Evolutionary conservation across 2,797 vertebrate species (phyloP).

Genomic region (Alfaro cultratus): DNA sequence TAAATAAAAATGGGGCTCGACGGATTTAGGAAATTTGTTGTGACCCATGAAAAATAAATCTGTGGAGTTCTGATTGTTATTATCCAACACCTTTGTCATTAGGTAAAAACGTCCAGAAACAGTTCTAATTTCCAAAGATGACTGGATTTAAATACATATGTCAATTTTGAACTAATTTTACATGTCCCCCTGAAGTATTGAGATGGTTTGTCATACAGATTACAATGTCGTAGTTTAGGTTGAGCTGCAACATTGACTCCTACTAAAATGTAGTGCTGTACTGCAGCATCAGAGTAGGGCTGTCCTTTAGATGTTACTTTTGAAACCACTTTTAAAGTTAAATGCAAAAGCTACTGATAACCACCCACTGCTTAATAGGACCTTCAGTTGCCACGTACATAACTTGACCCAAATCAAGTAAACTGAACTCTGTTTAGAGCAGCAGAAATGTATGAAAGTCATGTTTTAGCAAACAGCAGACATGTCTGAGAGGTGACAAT

Average conservation of each 20-base stretch:
- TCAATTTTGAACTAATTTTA: slow-evolving; percentile 2
- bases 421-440: slow-evolving; percentile 7
- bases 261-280: background rate
- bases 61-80: background rate
- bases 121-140: background rate
- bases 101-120: background rate
- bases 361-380: background rate
- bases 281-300: background rate
- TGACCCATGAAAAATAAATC: background rate
- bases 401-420: background rate
- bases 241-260: background rate
- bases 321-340: slow-evolving; percentile 2
- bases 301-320: background rate
- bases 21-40: background rate
- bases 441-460: slow-evolving; percentile 6
- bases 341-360: slow-evolving; percentile 10
- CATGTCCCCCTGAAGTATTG: background rate
- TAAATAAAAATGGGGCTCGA: background rate
- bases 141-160: background rate
- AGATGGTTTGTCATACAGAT: background rate
- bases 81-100: background rate
- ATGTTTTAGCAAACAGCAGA: background rate
- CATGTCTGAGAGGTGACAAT: background rate
- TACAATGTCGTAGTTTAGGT: background rate
- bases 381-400: background rate